Evolutionary conservation across 2,888 invertebrate species (phyloP), one percentile per base, ranked within the genome.

Genomic region (Eupelmus urozonus): DNA sequence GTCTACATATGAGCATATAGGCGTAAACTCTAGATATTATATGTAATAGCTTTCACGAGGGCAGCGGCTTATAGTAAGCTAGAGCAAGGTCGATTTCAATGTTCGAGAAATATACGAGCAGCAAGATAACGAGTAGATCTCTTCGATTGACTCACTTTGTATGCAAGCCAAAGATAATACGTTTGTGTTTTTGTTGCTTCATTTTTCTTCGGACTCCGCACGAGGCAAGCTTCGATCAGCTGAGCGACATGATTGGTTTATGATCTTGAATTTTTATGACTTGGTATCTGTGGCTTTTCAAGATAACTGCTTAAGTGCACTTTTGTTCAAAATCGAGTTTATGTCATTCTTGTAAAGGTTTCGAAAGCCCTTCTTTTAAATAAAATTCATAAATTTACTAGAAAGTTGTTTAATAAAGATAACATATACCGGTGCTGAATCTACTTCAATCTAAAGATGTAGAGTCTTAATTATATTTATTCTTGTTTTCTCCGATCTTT

Each of bases 61-160:
- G 60, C 25, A 55, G 60, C 53, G 55, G 60, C 53, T 77, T 66
- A 71, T 51, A 71, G 71, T 72, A 67, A 72, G 73, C 40, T 45
- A 13, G 67, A 34, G 62, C 67, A 73, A 73, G 78, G 69, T 69
- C 73, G 73, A 67, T 60, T 53, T 66, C 34, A 34, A 40, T 42
- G 65, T 51, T 71, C 49, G n/a, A 40, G 29, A 55, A 20, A 45
- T 45, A 16, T 53, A 29, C 2, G 23, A 11, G n/a, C 42, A 16
- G 4, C 57, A 20, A 45, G 53, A 62, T 69, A 69, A 53, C 49
- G 25, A 18, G n/a, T 7, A 18, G 66, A 60, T 65, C 40, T 57
- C 40, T 23, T 16, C 34, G 63, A 63, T 63, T 53, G 25, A 18
- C 34, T 40, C 23, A 16, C 45, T 45, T 45, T 45, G 16, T 59